These are phyloP conservation scores for Neelides sp. DNA, from an alignment of 1,140 invertebrate species.

Conservation along the genomic window DNA sequence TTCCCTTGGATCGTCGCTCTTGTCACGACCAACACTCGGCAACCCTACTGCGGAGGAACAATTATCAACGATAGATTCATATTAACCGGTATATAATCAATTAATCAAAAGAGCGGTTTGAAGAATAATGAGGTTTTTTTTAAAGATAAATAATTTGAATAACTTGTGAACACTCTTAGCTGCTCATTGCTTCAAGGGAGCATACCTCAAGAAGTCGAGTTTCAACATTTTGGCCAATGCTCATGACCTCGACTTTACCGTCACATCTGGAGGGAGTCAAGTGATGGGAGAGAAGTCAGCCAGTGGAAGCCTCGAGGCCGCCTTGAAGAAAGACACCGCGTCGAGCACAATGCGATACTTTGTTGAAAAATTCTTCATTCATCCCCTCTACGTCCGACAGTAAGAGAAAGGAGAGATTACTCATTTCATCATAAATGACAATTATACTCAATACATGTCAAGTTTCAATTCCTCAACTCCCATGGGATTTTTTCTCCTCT, in stretches of 20 bases:
- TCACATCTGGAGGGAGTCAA: too few relatives aligned
- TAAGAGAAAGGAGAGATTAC: constrained; percentile 5
- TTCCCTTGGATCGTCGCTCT: constrained; percentile 29
- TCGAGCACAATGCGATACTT: constrained; percentile 7
- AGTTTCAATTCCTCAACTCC: too few relatives aligned
- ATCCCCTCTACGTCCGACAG: constrained; percentile 29
- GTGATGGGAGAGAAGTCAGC: neutral
- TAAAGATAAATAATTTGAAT: neutral
- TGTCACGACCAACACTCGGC: constrained; percentile 16
- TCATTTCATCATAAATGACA: too few relatives aligned
- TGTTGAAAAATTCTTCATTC: constrained; percentile 27
- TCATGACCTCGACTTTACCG: constrained; percentile 18
- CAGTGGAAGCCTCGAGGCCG: neutral
- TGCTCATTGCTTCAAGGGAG: constrained; percentile 12
- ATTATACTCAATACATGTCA: too few relatives aligned
- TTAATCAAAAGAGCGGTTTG: neutral
- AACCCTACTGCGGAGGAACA: constrained; percentile 23
- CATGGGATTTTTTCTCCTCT: too few relatives aligned
- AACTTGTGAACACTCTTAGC: too few relatives aligned
- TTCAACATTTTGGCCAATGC: constrained; percentile 19
- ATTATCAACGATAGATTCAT: constrained; percentile 6
- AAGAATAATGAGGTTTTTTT: neutral
- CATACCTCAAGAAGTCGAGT: constrained; percentile 19
- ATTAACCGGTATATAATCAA: neutral
- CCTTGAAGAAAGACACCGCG: constrained; percentile 1